phyloP scores from a whole-genome alignment of 2,888 invertebrate species.

The Drosophila nigricruria region DNA sequence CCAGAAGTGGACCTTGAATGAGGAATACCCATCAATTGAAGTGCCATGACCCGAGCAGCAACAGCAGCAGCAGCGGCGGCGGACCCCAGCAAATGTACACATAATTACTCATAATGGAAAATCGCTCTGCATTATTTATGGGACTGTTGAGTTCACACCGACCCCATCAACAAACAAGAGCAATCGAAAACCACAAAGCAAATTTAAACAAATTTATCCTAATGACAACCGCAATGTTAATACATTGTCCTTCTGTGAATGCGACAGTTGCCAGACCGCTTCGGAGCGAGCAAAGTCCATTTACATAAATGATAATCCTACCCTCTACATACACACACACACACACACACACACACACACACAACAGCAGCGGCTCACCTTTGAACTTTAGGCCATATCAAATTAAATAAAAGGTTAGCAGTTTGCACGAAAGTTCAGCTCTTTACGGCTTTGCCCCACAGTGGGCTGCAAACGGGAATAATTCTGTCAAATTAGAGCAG shows the following conservation, averaged over 20 bases:
- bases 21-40: slow-evolving; percentile 7
- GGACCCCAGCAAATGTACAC: slow-evolving; percentile 33
- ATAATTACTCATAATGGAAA: slow-evolving; percentile 70
- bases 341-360: slow-evolving; percentile 1
- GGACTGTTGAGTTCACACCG: slow-evolving; percentile 24
- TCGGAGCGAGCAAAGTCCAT: slow-evolving; percentile 60
- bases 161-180: slow-evolving; percentile 9
- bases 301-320: slow-evolving; percentile 68
- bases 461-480: background rate
- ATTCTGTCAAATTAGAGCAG: background rate
- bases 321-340: slow-evolving; percentile 5
- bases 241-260: slow-evolving; percentile 40
- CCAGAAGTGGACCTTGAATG: slow-evolving; percentile 5
- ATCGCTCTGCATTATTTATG: slow-evolving; percentile 61
- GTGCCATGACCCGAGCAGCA: background rate
- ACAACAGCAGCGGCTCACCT: slow-evolving; percentile 47
- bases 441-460: slow-evolving; percentile 1
- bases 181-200: slow-evolving; percentile 55
- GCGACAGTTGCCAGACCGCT: slow-evolving; percentile 39
- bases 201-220: slow-evolving; percentile 62
- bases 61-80: background rate
- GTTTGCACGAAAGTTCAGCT: slow-evolving; percentile 34
- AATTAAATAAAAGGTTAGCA: slow-evolving; percentile 73
- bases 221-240: slow-evolving; percentile 44
- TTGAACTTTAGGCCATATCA: slow-evolving; percentile 70